Percentiles rank a stretch among this genome's conserved stretches.
These are phyloP conservation scores for Miichthys miiuy DNA, from an alignment of 2,797 vertebrate genomes.

Conservation along the genomic window DNA sequence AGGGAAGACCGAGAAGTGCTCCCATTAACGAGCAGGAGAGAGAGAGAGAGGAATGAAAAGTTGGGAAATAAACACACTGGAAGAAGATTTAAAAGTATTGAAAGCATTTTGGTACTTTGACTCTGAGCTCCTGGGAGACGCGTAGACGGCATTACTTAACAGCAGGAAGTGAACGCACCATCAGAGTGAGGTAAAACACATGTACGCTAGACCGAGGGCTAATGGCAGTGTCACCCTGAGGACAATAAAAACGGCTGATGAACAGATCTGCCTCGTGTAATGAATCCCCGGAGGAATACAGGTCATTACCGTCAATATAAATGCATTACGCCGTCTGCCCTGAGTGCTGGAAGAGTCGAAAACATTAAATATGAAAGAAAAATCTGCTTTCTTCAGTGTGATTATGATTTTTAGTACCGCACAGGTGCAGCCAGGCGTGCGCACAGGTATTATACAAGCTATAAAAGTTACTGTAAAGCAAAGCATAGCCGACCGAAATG, in stretches of 20 bases:
- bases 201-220: not conserved
- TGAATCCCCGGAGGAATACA: not conserved
- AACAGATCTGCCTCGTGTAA: not conserved
- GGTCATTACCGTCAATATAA: not conserved
- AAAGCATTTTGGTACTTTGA: constrained; percentile 55
- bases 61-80: constrained; percentile 31
- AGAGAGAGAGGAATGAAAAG: constrained; percentile 17
- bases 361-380: not conserved
- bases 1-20: constrained; percentile 37
- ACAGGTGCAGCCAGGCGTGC: too few relatives aligned
- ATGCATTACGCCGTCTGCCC: not conserved
- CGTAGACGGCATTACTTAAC: constrained; percentile 3
- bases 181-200: not conserved
- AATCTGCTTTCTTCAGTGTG: too few relatives aligned
- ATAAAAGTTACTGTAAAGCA: not conserved
- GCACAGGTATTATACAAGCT: not conserved
- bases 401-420: too few relatives aligned
- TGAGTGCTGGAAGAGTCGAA: constrained; percentile 8
- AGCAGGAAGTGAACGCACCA: constrained; percentile 41
- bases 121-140: constrained; percentile 32
- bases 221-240: constrained; percentile 39
- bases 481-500: too few relatives aligned
- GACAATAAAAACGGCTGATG: constrained; percentile 27
- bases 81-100: constrained; percentile 33
- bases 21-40: constrained; percentile 32